Base-by-base conservation (phyloP, 2,888 invertebrate species). In the Andrena minutula region DNA sequence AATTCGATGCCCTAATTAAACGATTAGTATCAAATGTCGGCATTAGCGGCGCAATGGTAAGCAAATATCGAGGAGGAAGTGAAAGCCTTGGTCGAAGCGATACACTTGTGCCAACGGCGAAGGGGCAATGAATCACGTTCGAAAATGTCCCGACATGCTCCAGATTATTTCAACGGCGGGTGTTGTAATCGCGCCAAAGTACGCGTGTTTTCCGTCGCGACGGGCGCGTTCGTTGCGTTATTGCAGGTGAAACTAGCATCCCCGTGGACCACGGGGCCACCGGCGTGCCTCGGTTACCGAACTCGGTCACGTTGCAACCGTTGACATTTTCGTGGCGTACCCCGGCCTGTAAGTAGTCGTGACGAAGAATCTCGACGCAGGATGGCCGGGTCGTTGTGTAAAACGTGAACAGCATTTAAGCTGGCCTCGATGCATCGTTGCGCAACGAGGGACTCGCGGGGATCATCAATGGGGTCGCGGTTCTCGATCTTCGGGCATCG, bases 251-350 rank as follows among this genome's bases (percentile, higher is more conserved):
- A 72, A 83, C 72, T 82, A n/a, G 74, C 82, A 60, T 75, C 68
- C 68, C 58, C 58, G 23, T 12, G 56, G 28, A 10, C 47, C 32
- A 20, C 12, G 28, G 32, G 58, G 32, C 28, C n/a, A 16, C 35
- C 5, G 16, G 23, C 51, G 10, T 26, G 26, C 28, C 72, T 63
- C 23, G 74, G 28, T 74, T 69, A 74, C 81, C 84, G 71, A 84
- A 75, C 87, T 75, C 77, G 76, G 79, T 83, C 81, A 83, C 83
- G 87, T 86, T 77, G 81, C 85, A 75, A 83, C 75, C 78, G 88
- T 87, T 87, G 87, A 88, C 87, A 87, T 87, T 87, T 88, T 87
- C 83, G 80, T 75, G 23, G 10, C 56, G 83, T 75, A 53, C 58
- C 60, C 66, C 41, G 80, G 78, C 70, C 70, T 56, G 72, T 4